phyloP scores from a whole-genome alignment of 2,888 invertebrate species.

The Limnephilus lunatus region DNA sequence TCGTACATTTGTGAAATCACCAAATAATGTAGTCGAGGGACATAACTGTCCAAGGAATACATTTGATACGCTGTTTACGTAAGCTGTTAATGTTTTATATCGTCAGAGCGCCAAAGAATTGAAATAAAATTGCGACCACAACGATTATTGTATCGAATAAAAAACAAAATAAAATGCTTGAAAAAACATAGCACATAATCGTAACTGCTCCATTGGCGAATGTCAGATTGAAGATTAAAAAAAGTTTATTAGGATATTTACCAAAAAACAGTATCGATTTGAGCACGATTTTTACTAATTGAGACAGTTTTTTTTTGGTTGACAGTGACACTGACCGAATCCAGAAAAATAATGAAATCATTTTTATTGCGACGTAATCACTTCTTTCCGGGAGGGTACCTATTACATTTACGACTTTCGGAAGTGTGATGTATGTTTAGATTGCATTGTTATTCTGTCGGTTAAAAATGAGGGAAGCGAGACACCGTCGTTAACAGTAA shows the following conservation, averaged over 20 bases:
- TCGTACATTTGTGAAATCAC: conserved; percentile 29
- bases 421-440: neutral
- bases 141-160: neutral
- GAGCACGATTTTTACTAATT: neutral
- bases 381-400: neutral
- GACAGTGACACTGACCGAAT: neutral
- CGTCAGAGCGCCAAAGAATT: neutral
- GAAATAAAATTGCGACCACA: neutral
- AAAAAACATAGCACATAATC: neutral
- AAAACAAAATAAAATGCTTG: neutral
- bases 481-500: neutral
- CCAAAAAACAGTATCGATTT: neutral
- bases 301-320: neutral
- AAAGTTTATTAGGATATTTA: neutral
- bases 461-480: neutral
- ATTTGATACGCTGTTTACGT: conserved; percentile 1
- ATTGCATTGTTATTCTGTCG: neutral
- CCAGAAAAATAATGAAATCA: neutral
- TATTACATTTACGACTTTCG: neutral
- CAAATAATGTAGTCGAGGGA: neutral
- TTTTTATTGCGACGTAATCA: neutral
- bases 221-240: neutral
- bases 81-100: neutral
- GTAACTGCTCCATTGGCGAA: neutral
- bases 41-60: conserved; percentile 14